These are phyloP conservation scores for Brachypalpus laphriformis DNA, from an alignment of 2,888 invertebrate species.

Conservation along the genomic window DNA sequence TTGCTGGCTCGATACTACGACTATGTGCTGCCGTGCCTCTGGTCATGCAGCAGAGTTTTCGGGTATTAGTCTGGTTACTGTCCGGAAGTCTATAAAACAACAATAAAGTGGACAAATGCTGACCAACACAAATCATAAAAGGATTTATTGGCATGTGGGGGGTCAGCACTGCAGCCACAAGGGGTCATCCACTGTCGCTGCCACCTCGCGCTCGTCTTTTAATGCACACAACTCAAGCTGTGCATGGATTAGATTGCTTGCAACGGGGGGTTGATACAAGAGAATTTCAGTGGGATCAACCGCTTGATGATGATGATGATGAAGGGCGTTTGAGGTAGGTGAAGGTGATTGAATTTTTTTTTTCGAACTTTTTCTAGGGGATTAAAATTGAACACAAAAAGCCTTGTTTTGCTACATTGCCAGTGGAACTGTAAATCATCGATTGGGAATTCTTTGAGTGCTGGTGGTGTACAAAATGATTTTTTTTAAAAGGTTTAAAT, in stretches of 20 bases:
- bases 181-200: neutral
- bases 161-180: slow-evolving; percentile 21
- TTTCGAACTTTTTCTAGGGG: neutral
- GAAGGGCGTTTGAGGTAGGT: slow-evolving; percentile 3
- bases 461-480: neutral
- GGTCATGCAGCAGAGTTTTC: slow-evolving; percentile 37
- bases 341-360: slow-evolving; percentile 11
- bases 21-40: neutral
- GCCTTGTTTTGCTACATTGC: neutral
- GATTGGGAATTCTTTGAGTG: neutral
- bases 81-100: slow-evolving; percentile 69
- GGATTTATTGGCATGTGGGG: slow-evolving; percentile 55
- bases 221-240: neutral
- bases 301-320: slow-evolving; percentile 29
- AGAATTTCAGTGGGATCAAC: neutral
- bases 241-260: neutral
- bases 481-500: slow-evolving; percentile 2
- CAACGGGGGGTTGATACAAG: neutral
- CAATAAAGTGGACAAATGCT: slow-evolving; percentile 70
- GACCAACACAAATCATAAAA: slow-evolving; percentile 69
- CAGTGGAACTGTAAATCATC: neutral
- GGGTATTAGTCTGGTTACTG: slow-evolving; percentile 58
- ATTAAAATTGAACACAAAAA: slow-evolving; percentile 28
- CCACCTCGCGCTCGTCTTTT: neutral
- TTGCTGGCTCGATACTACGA: neutral